A percentile compares a stretch with the other conserved stretches of the same genome.
phyloP scores from a whole-genome alignment of 2,113 vertebrate species.

The Emberiza fucata region DNA sequence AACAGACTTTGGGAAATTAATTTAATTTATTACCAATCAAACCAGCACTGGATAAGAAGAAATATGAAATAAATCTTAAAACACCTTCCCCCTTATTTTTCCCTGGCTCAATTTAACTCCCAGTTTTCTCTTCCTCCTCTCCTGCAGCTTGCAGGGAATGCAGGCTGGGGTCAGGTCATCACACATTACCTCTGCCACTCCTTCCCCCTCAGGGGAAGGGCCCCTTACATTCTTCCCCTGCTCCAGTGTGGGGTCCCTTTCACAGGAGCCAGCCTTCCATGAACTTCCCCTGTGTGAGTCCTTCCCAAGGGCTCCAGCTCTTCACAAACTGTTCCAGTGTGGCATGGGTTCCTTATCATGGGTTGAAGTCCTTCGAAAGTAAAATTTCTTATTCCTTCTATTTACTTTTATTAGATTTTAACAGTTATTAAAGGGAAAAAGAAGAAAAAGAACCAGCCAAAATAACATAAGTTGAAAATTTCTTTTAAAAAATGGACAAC shows the following conservation, averaged over 20 bases:
- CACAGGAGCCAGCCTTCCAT: not conserved
- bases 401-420: not conserved
- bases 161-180: not conserved
- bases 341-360: rapidly evolving
- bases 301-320: not conserved
- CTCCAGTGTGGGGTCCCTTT: rapidly evolving
- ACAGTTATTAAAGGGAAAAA: not conserved
- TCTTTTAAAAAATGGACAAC: not conserved
- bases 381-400: not conserved
- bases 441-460: not conserved
- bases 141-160: not conserved
- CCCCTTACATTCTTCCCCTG: not conserved
- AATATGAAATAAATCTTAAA: not conserved
- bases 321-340: rapidly evolving
- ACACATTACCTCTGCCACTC: not conserved
- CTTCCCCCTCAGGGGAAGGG: not conserved
- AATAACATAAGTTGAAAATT: not conserved
- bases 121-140: not conserved
- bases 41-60: not conserved
- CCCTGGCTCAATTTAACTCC: not conserved
- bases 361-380: not conserved
- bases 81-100: not conserved
- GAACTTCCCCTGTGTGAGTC: not conserved
- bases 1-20: not conserved
- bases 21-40: not conserved